Base-by-base conservation (phyloP, 2,797 vertebrate genomes). In the Sebastes iracundus region DNA sequence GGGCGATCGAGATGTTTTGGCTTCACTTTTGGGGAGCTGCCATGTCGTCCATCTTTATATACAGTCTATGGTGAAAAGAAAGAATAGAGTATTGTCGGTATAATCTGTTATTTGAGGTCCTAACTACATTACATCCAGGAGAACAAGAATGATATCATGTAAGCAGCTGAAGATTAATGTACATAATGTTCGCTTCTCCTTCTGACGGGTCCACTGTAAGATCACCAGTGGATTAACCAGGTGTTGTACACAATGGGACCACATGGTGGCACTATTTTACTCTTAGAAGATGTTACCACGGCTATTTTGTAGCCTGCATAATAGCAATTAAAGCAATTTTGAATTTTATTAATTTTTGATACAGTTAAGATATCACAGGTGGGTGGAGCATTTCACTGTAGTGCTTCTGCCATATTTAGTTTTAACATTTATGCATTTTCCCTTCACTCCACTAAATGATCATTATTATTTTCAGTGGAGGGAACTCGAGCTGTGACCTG, bases 231-330 rank as follows among this genome's bases (percentile, higher is more conserved):
- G 59, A 75, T 84, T 65, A 88, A 82, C 61, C 59, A 73, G 73
- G 68, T 84, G 79, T 82, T 71, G 27, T 88, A 75, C 79, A 59
- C 68, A 49, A 70, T 67, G 3, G 20, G 38, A 27, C 90, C 93
- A 93, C 81, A 76, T 83, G 92, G 84, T 86, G 94, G 91, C 93
- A 85, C 89, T 89, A 80, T 91, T 88, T 84, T 77, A 55, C 69
- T 77, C 69, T 69, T 81, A 76, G 49, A 86, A 46, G 28, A 76
- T 71, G 59, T 78, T 81, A 82, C 58, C 23, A 42, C 61, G 82
- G 75, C 25, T 59, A 64, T 79, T 85, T 42, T 81, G 5, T 80
- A 87, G 75, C 81, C 88, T 80, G 46, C 49, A 72, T 75, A 63
- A 72, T 81, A 64, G 62, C 67, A 74, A 70, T 75, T 86, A 79